Conservation (phyloP, 1,140 invertebrate species). For the Theocolax elegans region DNA sequence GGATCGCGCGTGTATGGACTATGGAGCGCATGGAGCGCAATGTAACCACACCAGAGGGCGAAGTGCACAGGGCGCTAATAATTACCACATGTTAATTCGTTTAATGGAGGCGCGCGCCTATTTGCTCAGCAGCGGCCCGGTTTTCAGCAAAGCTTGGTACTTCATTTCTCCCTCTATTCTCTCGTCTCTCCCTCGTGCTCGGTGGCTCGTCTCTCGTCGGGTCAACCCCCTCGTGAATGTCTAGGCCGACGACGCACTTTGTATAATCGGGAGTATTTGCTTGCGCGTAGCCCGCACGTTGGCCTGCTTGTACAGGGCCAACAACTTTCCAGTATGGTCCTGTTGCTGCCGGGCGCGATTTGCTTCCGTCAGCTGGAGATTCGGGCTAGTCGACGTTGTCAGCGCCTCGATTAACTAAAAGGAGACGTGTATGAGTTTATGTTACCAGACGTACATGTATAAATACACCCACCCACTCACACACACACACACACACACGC, state of each 20-base stretch:
- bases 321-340: conserved; percentile 32
- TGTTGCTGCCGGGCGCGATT: conserved; percentile 19
- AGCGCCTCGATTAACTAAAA: conserved; percentile 55
- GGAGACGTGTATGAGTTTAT: background rate
- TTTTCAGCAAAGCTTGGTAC: background rate
- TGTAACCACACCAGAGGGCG: background rate
- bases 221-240: conserved; percentile 19
- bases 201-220: too few relatives aligned
- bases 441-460: background rate
- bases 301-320: conserved; percentile 65
- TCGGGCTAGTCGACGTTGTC: conserved; percentile 46
- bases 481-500: too few relatives aligned
- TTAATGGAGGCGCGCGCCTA: conserved; percentile 6
- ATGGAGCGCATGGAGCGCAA: too few relatives aligned
- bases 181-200: background rate
- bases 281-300: conserved; percentile 72
- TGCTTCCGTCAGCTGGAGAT: conserved; percentile 54
- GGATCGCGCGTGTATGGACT: too few relatives aligned
- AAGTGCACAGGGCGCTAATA: conserved; percentile 4
- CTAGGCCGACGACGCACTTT: conserved; percentile 54
- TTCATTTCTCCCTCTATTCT: background rate
- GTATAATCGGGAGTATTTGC: conserved; percentile 73
- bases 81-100: conserved; percentile 30
- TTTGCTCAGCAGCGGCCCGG: background rate
- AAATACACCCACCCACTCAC: too few relatives aligned